phyloP scores from a whole-genome alignment of 2,888 invertebrate species.

The Pilophorus perplexus region DNA sequence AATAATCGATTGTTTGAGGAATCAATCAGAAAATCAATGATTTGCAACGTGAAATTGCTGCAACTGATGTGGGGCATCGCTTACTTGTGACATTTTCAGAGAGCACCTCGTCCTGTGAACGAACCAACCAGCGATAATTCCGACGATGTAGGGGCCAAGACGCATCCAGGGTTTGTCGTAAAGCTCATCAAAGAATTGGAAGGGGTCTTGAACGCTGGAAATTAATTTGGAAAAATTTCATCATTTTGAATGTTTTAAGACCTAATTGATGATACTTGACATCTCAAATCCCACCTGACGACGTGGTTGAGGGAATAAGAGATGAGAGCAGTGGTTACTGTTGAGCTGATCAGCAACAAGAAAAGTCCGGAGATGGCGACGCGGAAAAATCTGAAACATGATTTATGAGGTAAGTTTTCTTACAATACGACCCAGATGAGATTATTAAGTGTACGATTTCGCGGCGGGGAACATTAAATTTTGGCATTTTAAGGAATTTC shows the following conservation, averaged over 20 bases:
- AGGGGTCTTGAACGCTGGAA: conserved; percentile 51
- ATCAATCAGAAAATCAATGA: too few relatives aligned
- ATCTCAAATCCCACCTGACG: conserved; percentile 58
- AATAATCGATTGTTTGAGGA: too few relatives aligned
- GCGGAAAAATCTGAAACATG: conserved; percentile 68
- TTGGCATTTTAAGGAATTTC: too few relatives aligned
- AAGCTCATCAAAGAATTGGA: conserved; percentile 79
- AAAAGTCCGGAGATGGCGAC: conserved; percentile 65
- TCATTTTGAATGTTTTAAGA: neutral
- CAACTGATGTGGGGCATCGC: too few relatives aligned
- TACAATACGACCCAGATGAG: too few relatives aligned
- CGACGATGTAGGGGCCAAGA: conserved; percentile 78
- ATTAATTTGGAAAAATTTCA: too few relatives aligned
- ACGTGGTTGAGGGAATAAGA: conserved; percentile 76
- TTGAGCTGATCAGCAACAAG: conserved; percentile 70
- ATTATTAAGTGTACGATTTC: too few relatives aligned
- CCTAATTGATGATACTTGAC: too few relatives aligned
- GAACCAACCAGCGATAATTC: conserved; percentile 80
- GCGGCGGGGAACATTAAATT: too few relatives aligned
- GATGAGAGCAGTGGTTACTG: conserved; percentile 75
- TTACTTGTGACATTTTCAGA: conserved; percentile 70
- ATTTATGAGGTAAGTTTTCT: too few relatives aligned
- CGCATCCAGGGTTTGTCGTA: conserved; percentile 89
- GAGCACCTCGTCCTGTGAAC: conserved; percentile 78
- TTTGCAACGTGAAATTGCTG: too few relatives aligned